These are phyloP conservation scores for Coluber constrictor DNA, from an alignment of 2,797 vertebrate species.

Conservation along the genomic window DNA sequence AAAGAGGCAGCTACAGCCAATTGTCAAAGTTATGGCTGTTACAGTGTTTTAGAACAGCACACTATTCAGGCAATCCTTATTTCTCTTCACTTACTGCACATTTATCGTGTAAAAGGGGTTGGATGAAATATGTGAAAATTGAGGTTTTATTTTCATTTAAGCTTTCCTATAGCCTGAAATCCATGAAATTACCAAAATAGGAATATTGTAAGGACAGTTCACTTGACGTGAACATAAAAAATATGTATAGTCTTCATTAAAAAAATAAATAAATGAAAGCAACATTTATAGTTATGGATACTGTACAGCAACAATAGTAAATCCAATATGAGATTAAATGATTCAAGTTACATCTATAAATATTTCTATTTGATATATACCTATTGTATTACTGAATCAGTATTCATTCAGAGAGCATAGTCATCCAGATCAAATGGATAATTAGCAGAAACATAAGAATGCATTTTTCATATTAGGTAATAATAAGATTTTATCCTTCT, in stretches of 20 bases:
- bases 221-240: not conserved
- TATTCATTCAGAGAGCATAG: not conserved
- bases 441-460: not conserved
- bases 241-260: not conserved
- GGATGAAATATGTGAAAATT: not conserved
- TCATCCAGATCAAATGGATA: not conserved
- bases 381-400: not conserved
- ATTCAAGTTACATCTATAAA: not conserved
- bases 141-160: not conserved
- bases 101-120: not conserved
- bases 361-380: not conserved
- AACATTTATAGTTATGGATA: not conserved
- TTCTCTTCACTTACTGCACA: not conserved
- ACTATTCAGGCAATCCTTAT: not conserved
- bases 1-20: not conserved
- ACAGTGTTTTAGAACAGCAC: not conserved
- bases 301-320: not conserved
- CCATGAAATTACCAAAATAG: not conserved
- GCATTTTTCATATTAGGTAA: not conserved
- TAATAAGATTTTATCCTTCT: not conserved
- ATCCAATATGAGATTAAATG: not conserved
- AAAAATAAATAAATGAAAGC: not conserved
- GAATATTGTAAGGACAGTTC: not conserved
- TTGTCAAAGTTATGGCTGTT: not conserved
- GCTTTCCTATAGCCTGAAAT: not conserved